phyloP scores from a whole-genome alignment of 2,113 vertebrate genomes.

The Elanoides forficatus region DNA sequence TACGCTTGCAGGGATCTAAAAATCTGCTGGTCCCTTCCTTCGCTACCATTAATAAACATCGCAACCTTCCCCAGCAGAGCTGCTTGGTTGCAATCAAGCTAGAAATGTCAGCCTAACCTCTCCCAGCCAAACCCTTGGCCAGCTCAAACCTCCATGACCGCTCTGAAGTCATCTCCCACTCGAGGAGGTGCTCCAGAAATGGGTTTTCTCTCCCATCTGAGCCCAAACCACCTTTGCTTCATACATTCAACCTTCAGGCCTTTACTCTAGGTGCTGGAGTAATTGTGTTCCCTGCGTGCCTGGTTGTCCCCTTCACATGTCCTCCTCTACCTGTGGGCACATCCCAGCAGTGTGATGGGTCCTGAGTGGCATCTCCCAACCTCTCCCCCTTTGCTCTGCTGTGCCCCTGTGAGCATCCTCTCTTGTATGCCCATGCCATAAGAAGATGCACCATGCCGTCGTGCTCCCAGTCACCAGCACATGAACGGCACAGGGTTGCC shows the following conservation, averaged over 20 bases:
- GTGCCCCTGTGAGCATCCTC: background rate
- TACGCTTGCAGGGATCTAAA: accelerated
- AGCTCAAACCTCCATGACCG: background rate
- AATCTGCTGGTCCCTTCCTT: background rate
- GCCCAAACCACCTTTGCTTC: background rate
- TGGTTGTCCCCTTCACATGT: background rate
- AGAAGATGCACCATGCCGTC: background rate
- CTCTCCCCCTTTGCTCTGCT: background rate
- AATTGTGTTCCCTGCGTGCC: background rate
- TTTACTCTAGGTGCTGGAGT: background rate
- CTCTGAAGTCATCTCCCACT: background rate
- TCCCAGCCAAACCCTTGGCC: background rate
- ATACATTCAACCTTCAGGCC: background rate
- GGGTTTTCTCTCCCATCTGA: background rate
- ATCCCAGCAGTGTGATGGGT: background rate
- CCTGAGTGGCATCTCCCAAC: background rate
- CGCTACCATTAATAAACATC: background rate
- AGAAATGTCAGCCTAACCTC: background rate
- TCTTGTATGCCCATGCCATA: accelerated
- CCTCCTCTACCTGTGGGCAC: background rate
- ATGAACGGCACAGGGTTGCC: background rate
- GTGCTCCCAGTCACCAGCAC: background rate
- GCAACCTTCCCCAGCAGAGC: background rate
- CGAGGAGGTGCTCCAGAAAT: background rate
- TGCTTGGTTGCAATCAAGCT: background rate